phyloP scores from a whole-genome alignment of 2,113 vertebrate species.

The Upupa epops region DNA sequence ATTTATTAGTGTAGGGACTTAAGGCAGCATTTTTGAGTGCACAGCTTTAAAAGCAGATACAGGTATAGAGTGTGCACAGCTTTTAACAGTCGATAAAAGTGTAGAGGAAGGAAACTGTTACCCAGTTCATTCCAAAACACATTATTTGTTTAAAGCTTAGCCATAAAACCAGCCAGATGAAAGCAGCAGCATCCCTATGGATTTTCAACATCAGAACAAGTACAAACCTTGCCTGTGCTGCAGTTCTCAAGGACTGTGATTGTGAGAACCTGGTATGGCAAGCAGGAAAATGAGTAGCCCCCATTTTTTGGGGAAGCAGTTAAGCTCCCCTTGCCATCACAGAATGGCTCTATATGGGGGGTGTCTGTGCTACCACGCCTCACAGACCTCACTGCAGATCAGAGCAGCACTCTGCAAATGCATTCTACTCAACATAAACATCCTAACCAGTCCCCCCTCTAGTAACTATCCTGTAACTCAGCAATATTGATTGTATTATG shows the following conservation, averaged over 20 bases:
- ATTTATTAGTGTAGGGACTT: neutral
- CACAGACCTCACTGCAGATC: neutral
- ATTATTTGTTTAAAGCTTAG: neutral
- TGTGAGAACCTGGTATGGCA: neutral
- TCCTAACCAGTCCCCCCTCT: neutral
- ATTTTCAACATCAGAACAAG: neutral
- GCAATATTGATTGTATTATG: fast-evolving
- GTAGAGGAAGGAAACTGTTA: neutral
- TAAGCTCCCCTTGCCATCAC: neutral
- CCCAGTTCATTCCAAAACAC: neutral
- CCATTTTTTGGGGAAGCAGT: neutral
- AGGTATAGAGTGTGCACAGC: no score
- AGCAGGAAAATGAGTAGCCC: neutral
- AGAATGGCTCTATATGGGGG: neutral
- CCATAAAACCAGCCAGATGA: neutral
- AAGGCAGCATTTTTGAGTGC: neutral
- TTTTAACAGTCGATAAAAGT: no score
- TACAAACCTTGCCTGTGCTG: neutral
- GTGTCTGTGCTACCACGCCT: neutral
- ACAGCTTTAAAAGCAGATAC: neutral
- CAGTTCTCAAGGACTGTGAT: neutral
- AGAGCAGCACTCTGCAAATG: neutral
- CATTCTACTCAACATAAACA: neutral
- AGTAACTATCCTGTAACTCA: neutral
- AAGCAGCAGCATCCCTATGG: fast-evolving